A percentile compares a stretch with the other conserved stretches of the same genome.
Conservation (phyloP, 2,888 invertebrate species). For the Aphidius colemani region DNA sequence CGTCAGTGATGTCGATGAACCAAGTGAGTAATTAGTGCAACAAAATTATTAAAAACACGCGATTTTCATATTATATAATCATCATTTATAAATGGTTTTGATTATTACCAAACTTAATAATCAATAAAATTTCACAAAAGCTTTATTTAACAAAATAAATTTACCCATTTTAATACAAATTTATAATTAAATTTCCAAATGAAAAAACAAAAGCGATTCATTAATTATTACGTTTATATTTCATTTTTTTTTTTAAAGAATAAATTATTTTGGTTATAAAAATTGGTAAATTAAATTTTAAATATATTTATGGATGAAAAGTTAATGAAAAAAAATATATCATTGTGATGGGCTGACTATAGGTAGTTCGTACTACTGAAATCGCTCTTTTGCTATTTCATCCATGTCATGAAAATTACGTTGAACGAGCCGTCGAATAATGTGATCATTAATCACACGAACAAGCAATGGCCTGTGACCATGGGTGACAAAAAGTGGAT, state of each 20-base stretch:
- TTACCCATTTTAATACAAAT: too few species aligned
- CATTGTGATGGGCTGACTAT: not conserved
- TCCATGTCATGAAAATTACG: not conserved
- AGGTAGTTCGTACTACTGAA: not conserved
- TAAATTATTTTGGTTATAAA: not conserved
- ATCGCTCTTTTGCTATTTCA: too few species aligned
- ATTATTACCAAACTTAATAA: too few species aligned
- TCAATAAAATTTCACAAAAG: too few species aligned
- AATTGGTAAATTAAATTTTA: constrained; percentile 1
- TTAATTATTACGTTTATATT: too few species aligned
- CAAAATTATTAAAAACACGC: constrained; percentile 11
- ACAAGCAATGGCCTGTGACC: not conserved
- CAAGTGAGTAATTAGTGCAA: constrained; percentile 42
- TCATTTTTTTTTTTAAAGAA: too few species aligned
- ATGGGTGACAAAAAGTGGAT: constrained; percentile 32
- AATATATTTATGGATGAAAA: not conserved
- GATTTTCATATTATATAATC: constrained; percentile 1
- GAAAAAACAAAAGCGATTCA: too few species aligned
- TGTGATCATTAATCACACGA: constrained; percentile 33
- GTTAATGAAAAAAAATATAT: not conserved
- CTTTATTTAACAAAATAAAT: too few species aligned
- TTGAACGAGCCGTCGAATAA: constrained; percentile 28
- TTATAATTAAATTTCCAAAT: too few species aligned
- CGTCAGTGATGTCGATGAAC: constrained; percentile 45
- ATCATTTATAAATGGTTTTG: too few species aligned